Evolutionary conservation across 53 echinoderm and acorn worm genomes (phyloP).

Genomic region (Zoroaster sp.): DNA sequence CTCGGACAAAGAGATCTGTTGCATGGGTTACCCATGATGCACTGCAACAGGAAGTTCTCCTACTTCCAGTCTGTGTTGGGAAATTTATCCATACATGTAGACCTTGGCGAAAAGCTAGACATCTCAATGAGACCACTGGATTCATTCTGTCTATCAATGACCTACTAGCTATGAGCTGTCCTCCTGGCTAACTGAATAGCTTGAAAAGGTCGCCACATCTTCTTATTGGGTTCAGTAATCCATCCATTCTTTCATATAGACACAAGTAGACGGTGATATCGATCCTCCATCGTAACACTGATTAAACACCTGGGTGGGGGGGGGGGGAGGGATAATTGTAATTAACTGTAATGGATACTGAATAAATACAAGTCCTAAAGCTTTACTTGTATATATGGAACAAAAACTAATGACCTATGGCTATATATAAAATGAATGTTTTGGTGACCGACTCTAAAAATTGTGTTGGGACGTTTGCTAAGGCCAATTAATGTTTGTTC

Average conservation of each 20-base stretch:
- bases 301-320: slow-evolving; percentile 75
- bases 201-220: neutral
- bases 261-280: slow-evolving; percentile 90
- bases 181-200: neutral
- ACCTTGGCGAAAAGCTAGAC: neutral
- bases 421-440: no score
- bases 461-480: no score
- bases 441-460: no score
- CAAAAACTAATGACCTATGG: no score
- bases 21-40: no score
- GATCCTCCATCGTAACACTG: slow-evolving; percentile 90
- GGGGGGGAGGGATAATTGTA: neutral
- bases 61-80: no score
- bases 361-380: neutral
- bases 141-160: neutral
- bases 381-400: no score
- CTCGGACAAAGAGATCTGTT: no score
- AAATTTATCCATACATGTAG: no score
- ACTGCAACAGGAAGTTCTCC: no score
- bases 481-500: no score
- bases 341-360: neutral
- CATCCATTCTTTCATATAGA: slow-evolving; percentile 99
- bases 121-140: neutral
- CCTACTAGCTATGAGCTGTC: neutral
- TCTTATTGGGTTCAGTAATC: slow-evolving; percentile 70